Base-by-base conservation (phyloP, 2,797 vertebrate genomes). In the Syngnathus rostellatus region DNA sequence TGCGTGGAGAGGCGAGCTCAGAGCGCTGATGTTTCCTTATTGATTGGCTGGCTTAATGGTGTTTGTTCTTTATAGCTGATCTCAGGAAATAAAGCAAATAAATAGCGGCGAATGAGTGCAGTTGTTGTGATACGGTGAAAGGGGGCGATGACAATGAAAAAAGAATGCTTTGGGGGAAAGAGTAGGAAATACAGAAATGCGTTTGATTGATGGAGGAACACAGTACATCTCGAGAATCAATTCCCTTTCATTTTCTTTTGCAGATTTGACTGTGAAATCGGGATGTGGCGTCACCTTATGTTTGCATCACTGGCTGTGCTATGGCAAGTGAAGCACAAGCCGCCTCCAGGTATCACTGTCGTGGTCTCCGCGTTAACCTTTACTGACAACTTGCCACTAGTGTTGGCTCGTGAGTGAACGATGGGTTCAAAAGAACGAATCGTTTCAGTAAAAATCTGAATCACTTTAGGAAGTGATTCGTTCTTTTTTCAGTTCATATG, bases 61-160 rank as follows among this genome's bases (percentile, higher is more conserved):
- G 87, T 92, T 92, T 91, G 88, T 91, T 89, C 86, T 92, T 89
- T 90, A 91, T 89, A 90, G 90, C 89, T 90, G 87, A 90, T 89
- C 90, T 86, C 86, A 86, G 90, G 87, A 91, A 91, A 91, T 89
- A 89, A 91, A 90, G 85, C 77, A 83, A 89, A 90, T 90, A 88
- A 89, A 90, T 87, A 83, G 86, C 84, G 83, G 77, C 85, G 81
- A 87, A 87, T 79, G 82, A 87, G 84, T 80, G 86, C 76, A 78
- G 82, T 83, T 76, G 73, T 71, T 69, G 72, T 37, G 60, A 62
- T 45, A 45, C 23, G 7, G n/a, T 45, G 60, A 62, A 25, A 31
- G 31, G 60, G 21, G 60, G 60, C 25, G 60, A 45, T 62, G 60
- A 45, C 60, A 62, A 14, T 16, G 31, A 39, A 25, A 45, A 48